phyloP scores from a whole-genome alignment of 2,888 invertebrate genomes.

The Drosophila lacicola region DNA sequence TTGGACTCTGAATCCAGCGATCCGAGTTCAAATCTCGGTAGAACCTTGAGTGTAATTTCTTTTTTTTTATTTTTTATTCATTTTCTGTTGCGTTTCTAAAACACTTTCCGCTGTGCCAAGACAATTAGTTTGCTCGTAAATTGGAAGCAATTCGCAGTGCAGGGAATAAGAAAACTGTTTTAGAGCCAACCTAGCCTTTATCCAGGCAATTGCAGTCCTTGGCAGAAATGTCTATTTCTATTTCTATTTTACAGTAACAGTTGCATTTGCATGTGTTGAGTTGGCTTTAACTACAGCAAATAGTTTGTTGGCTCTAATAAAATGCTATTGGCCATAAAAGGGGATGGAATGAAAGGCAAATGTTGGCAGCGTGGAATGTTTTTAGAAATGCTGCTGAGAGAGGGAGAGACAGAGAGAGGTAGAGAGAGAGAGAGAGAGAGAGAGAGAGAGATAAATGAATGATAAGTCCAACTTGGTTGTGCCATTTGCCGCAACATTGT shows the following conservation, averaged over 20 bases:
- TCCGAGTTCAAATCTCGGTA: slow-evolving; percentile 86
- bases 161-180: not conserved
- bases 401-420: not conserved
- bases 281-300: slow-evolving; percentile 59
- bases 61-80: not conserved
- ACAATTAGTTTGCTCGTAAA: slow-evolving; percentile 38
- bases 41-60: slow-evolving; percentile 75
- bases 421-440: slow-evolving; percentile 9
- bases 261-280: slow-evolving; percentile 66
- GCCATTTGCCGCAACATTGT: slow-evolving; percentile 66
- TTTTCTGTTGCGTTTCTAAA: not conserved
- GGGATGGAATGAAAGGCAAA: slow-evolving; percentile 29
- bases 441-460: slow-evolving; percentile 20
- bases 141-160: slow-evolving; percentile 9
- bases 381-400: not conserved
- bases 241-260: slow-evolving; percentile 47
- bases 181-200: not conserved
- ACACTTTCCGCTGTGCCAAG: slow-evolving; percentile 1
- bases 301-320: slow-evolving; percentile 65
- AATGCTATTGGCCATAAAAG: slow-evolving; percentile 73
- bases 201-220: not conserved
- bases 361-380: slow-evolving; percentile 25
- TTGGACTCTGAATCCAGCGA: slow-evolving; percentile 85
- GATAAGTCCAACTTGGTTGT: slow-evolving; percentile 52
- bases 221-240: slow-evolving; percentile 26